Percentiles rank a stretch among this genome's conserved stretches.
Conservation (phyloP, 2,797 vertebrate genomes). For the Anguilla anguilla region DNA sequence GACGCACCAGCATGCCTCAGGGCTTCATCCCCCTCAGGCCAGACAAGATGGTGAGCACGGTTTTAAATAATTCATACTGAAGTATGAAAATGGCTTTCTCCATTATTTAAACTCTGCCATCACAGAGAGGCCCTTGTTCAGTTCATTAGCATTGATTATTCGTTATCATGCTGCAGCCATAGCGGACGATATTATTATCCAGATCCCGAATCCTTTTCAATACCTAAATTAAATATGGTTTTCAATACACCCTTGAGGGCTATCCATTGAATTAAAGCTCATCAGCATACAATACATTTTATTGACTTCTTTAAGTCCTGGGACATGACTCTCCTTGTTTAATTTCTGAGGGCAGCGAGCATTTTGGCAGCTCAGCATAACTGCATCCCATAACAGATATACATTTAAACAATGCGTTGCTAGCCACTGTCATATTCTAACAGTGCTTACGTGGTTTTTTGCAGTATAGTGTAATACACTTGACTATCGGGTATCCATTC, state of each 20-base stretch:
- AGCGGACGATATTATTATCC: conserved; percentile 31
- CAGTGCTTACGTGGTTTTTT: too few relatives aligned
- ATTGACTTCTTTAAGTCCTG: conserved; percentile 17
- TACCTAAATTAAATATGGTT: conserved; percentile 28
- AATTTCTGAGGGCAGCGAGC: neutral
- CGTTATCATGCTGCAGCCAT: conserved; percentile 6
- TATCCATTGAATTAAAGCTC: conserved; percentile 33
- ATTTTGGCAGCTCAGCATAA: neutral
- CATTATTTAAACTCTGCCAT: conserved; percentile 29
- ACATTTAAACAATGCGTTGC: neutral
- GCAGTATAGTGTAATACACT: too few relatives aligned
- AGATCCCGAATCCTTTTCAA: conserved; percentile 17
- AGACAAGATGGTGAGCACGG: neutral
- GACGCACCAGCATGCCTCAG: neutral
- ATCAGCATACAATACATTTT: conserved; percentile 23
- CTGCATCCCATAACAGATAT: neutral
- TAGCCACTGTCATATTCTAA: too few relatives aligned
- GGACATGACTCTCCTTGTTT: conserved; percentile 19
- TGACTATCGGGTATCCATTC: too few relatives aligned
- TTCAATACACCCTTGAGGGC: conserved; percentile 22
- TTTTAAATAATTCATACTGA: conserved; percentile 31
- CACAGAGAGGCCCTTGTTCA: conserved; percentile 24
- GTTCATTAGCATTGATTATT: conserved; percentile 35
- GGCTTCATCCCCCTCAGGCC: neutral
- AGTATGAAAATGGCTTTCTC: conserved; percentile 27